phyloP scores from a whole-genome alignment of 2,888 invertebrate species.

The Merodon equestris region DNA sequence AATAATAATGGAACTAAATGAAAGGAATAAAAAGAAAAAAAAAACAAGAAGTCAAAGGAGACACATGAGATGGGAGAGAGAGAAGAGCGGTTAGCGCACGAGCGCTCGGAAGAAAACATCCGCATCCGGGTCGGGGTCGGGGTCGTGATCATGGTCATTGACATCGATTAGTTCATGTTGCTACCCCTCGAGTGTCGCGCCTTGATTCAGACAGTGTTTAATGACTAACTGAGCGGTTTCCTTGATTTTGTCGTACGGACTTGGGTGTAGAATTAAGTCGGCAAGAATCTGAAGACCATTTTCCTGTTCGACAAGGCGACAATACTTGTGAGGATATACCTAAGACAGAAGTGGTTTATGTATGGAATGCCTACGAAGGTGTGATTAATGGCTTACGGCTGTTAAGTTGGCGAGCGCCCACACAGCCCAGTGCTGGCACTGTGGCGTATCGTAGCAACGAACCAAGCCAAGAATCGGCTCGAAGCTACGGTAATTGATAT shows the following conservation, averaged over 20 bases:
- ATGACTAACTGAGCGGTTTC: conserved; percentile 85
- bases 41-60: conserved; percentile 23
- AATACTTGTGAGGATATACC: conserved; percentile 91
- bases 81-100: conserved; percentile 25
- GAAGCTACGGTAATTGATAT: conserved; percentile 98
- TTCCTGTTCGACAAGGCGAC: conserved; percentile 90
- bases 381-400: conserved; percentile 77
- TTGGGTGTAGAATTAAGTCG: conserved; percentile 82
- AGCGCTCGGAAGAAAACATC: conserved; percentile 25
- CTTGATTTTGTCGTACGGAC: conserved; percentile 84
- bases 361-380: background rate
- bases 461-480: conserved; percentile 94
- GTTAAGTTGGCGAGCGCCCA: conserved; percentile 99
- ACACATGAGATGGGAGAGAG: background rate
- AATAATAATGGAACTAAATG: conserved; percentile 16
- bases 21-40: conserved; percentile 3
- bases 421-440: conserved; percentile 97
- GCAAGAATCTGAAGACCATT: conserved; percentile 88
- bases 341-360: conserved; percentile 79
- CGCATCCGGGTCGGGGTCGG: background rate
- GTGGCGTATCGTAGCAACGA: conserved; percentile 90
- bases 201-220: conserved; percentile 81
- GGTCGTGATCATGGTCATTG: conserved; percentile 11
- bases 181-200: conserved; percentile 76
- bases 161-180: conserved; percentile 17